Conservation (phyloP, 2,888 invertebrate genomes). For the Loripinus fragilis region DNA sequence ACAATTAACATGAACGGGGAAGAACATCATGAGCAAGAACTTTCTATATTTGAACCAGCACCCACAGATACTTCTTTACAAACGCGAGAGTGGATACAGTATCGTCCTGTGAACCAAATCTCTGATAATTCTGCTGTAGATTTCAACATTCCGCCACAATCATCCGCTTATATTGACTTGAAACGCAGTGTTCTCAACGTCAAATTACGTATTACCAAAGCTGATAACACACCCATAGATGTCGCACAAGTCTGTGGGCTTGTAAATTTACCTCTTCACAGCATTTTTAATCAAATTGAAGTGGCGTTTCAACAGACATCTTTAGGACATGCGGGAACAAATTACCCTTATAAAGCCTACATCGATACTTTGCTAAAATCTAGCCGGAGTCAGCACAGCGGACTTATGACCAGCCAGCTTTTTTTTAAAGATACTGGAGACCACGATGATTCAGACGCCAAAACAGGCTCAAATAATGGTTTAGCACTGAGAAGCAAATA, state of each 20-base stretch:
- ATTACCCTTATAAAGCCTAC: slow-evolving; percentile 7
- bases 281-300: slow-evolving; percentile 45
- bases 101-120: slow-evolving; percentile 28
- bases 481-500: slow-evolving; percentile 9
- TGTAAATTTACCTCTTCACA: slow-evolving; percentile 29
- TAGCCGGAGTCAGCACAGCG: not conserved
- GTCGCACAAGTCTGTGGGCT: slow-evolving; percentile 33
- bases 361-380: not conserved
- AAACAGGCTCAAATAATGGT: slow-evolving; percentile 36
- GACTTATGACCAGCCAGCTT: not conserved
- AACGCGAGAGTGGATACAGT: slow-evolving; percentile 30
- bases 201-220: slow-evolving; percentile 33
- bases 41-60: slow-evolving; percentile 23
- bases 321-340: slow-evolving; percentile 18
- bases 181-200: slow-evolving; percentile 31
- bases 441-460: slow-evolving; percentile 24
- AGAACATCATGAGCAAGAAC: slow-evolving; percentile 23
- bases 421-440: not conserved
- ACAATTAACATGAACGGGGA: slow-evolving; percentile 17
- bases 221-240: slow-evolving; percentile 13
- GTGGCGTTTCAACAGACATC: slow-evolving; percentile 32
- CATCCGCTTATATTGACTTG: slow-evolving; percentile 30
- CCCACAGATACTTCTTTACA: slow-evolving; percentile 7
- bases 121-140: slow-evolving; percentile 24
- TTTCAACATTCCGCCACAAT: slow-evolving; percentile 28